Percentiles rank a stretch among this genome's conserved stretches.
Evolutionary conservation across 2,113 vertebrate genomes (phyloP).

Genomic region (Climacteris rufus): DNA sequence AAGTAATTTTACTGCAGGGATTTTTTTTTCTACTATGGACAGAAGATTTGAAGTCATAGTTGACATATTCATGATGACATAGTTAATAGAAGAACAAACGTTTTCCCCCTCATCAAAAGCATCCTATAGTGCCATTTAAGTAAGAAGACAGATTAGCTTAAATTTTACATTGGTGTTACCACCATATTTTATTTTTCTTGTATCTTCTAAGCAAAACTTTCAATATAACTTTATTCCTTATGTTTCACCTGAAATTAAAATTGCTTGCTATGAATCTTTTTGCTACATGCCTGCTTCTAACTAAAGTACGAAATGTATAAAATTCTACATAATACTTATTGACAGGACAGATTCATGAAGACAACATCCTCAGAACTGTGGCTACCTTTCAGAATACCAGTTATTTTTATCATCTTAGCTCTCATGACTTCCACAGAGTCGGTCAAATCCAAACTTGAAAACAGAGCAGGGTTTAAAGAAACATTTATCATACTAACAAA

Average conservation of each 20-base stretch:
- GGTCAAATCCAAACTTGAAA: background rate
- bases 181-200: background rate
- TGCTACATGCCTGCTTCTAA: background rate
- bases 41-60: background rate
- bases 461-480: background rate
- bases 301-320: background rate
- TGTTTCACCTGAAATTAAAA: background rate
- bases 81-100: background rate
- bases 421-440: background rate
- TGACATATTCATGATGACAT: background rate
- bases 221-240: background rate
- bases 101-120: background rate
- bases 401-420: background rate
- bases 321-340: background rate
- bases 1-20: background rate
- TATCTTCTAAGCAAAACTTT: background rate
- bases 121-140: background rate
- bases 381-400: background rate
- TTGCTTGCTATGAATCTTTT: background rate
- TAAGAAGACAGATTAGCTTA: background rate
- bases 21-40: background rate
- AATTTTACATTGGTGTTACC: background rate
- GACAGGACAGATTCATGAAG: background rate
- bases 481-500: background rate
- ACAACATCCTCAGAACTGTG: background rate